Percentiles rank a stretch among this genome's conserved stretches.
phyloP scores from a whole-genome alignment of 2,113 vertebrate genomes.

The Muntiacus muntjak region DNA sequence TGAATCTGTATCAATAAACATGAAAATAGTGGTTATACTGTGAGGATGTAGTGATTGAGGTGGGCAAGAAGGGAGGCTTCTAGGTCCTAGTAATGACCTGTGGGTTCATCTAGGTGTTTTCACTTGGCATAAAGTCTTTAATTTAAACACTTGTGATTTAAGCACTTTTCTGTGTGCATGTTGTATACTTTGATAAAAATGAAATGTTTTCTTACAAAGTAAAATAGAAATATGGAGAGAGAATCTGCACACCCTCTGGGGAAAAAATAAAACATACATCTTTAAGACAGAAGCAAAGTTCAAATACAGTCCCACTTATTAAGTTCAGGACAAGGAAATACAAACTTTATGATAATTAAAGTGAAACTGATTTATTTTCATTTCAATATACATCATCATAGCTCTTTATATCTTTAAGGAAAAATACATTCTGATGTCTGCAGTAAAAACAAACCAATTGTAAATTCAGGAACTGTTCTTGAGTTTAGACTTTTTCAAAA shows the following conservation, averaged over 20 bases:
- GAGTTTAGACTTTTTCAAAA: constrained; percentile 50
- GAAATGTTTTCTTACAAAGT: constrained; percentile 39
- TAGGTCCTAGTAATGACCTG: neutral
- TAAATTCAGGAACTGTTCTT: constrained; percentile 43
- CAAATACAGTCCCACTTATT: neutral
- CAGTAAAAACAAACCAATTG: neutral
- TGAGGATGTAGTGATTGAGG: neutral
- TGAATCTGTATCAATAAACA: neutral
- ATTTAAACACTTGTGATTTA: neutral
- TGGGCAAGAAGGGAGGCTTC: neutral
- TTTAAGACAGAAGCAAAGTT: constrained; percentile 1
- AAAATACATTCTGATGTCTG: constrained; percentile 13
- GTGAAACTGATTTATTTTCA: constrained; percentile 41
- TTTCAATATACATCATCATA: neutral
- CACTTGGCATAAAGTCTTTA: neutral
- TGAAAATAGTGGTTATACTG: neutral
- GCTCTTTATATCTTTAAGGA: constrained; percentile 10
- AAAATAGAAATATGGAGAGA: constrained; percentile 24
- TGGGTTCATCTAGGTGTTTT: neutral
- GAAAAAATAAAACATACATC: constrained; percentile 4
- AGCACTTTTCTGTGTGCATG: neutral
- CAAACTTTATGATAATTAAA: neutral
- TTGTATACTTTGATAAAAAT: neutral
- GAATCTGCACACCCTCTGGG: neutral
- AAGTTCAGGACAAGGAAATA: neutral